A percentile compares a stretch with the other conserved stretches of the same genome.
These are phyloP conservation scores for Rhabdophis nuchalis DNA, from an alignment of 2,797 vertebrate genomes.

Conservation along the genomic window DNA sequence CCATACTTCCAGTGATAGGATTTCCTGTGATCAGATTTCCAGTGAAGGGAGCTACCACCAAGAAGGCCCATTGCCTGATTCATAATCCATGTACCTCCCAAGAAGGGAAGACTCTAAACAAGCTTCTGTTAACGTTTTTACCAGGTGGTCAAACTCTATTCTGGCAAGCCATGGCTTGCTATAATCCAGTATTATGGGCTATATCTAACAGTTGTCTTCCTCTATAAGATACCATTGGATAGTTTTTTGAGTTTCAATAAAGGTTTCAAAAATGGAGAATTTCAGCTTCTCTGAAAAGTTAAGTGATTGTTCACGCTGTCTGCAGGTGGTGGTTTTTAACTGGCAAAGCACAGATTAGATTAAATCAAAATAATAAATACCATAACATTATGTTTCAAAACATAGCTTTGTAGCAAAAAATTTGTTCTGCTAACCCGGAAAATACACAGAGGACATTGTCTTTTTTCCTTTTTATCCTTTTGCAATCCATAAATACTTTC, in stretches of 20 bases:
- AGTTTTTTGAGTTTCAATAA: neutral
- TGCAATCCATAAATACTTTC: neutral
- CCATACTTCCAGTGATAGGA: neutral
- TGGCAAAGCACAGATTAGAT: neutral
- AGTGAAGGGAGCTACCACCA: neutral
- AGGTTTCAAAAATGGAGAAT: neutral
- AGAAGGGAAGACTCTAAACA: neutral
- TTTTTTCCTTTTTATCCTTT: neutral
- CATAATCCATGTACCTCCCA: neutral
- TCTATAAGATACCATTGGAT: neutral
- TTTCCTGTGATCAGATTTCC: neutral
- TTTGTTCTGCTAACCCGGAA: neutral
- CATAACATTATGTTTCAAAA: neutral
- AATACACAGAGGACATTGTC: neutral
- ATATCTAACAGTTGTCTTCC: neutral
- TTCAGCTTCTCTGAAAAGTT: neutral
- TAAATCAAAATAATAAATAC: neutral
- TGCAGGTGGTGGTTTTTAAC: neutral
- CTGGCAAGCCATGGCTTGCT: neutral
- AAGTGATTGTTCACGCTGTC: neutral
- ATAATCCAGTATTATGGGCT: neutral
- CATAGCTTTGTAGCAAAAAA: neutral
- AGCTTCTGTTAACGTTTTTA: neutral
- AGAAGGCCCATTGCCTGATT: neutral
- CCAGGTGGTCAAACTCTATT: neutral